Conservation (phyloP, 2,888 invertebrate species). For the Troglohyphantes excavatus region DNA sequence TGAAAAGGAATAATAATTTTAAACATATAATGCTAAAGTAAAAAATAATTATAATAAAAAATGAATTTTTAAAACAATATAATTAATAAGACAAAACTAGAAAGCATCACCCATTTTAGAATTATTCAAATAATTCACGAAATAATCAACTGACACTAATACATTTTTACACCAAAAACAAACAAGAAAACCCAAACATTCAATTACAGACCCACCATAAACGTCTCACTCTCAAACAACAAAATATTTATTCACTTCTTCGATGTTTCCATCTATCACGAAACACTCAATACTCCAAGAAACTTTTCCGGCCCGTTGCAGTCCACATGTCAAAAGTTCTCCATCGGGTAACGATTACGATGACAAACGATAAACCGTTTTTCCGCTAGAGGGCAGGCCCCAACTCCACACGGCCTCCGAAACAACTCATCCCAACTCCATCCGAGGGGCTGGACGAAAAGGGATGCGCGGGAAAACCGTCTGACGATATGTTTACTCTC, state of each 20-base stretch:
- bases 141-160: too few species aligned
- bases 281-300: conserved; percentile 51
- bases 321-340: conserved; percentile 73
- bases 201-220: background rate
- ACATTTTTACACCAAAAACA: too few species aligned
- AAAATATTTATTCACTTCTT: conserved; percentile 23
- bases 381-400: conserved; percentile 58
- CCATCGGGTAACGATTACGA: conserved; percentile 74
- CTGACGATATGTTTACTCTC: conserved; percentile 37
- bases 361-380: conserved; percentile 69
- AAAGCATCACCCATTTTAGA: too few species aligned
- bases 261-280: conserved; percentile 32
- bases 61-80: too few species aligned
- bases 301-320: conserved; percentile 50
- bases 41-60: too few species aligned
- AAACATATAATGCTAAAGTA: too few species aligned
- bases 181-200: too few species aligned
- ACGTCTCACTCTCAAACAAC: background rate
- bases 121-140: too few species aligned
- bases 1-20: too few species aligned
- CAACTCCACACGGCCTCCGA: background rate
- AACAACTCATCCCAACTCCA: conserved; percentile 32
- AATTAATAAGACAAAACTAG: too few species aligned
- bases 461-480: conserved; percentile 30
- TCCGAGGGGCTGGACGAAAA: conserved; percentile 3